Conservation (phyloP, 1,140 invertebrate species). For the Microplitis mediator region DNA sequence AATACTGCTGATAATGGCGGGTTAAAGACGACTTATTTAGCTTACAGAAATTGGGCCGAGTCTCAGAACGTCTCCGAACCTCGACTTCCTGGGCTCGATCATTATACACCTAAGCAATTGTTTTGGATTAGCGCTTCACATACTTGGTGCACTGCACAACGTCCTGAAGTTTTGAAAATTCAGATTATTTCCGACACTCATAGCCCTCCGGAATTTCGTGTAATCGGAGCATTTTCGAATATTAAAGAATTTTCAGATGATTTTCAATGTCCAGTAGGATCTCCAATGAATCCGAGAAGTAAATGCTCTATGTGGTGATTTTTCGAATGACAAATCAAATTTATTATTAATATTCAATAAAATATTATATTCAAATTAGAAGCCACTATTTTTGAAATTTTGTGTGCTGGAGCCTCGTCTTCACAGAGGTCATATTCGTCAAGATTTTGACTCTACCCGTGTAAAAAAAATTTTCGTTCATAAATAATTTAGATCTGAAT, state of each 20-base stretch:
- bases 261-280: slow-evolving; percentile 77
- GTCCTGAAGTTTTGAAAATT: slow-evolving; percentile 72
- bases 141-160: slow-evolving; percentile 62
- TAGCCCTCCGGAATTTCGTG: slow-evolving; percentile 71
- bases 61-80: slow-evolving; percentile 68
- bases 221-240: slow-evolving; percentile 21
- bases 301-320: slow-evolving; percentile 91
- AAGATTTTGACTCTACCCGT: no score
- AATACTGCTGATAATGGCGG: slow-evolving; percentile 93
- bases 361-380: no score
- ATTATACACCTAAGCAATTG: slow-evolving; percentile 13
- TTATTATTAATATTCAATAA: no score
- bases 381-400: no score
- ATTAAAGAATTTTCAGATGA: slow-evolving; percentile 76
- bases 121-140: slow-evolving; percentile 49
- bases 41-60: slow-evolving; percentile 75
- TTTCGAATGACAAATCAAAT: not conserved
- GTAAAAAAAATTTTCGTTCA: no score
- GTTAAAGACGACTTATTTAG: slow-evolving; percentile 84
- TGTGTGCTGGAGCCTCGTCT: no score
- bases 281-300: slow-evolving; percentile 81
- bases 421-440: no score
- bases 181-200: slow-evolving; percentile 71
- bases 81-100: slow-evolving; percentile 62
- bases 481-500: no score